Evolutionary conservation across 2,113 vertebrate species (phyloP).

Genomic region (Hippocampus guttulatus): DNA sequence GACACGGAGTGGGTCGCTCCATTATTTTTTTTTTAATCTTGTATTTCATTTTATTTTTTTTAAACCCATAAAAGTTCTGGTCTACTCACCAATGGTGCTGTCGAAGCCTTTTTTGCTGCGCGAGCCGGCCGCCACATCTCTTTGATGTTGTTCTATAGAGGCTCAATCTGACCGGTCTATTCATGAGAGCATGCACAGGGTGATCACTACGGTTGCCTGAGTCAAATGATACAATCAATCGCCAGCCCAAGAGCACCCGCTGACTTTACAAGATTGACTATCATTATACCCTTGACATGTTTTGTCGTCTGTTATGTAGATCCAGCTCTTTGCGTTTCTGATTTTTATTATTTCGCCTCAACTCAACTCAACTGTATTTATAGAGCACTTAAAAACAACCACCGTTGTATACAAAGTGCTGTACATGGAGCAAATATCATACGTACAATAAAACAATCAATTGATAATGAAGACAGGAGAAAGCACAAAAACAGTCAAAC

Average conservation of each 20-base stretch:
- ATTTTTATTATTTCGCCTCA: conserved; percentile 20
- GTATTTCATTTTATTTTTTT: too few relatives aligned
- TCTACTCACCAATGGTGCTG: conserved; percentile 14
- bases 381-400: too few relatives aligned
- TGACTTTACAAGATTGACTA: conserved; percentile 69
- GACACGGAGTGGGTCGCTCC: too few relatives aligned
- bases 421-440: too few relatives aligned
- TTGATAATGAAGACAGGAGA: too few relatives aligned
- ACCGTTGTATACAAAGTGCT: too few relatives aligned
- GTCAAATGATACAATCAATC: conserved; percentile 72
- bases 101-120: conserved; percentile 30
- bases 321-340: conserved; percentile 20
- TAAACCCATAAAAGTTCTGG: conserved; percentile 8
- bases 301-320: conserved; percentile 51
- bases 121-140: conserved; percentile 26
- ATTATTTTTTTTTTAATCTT: too few relatives aligned
- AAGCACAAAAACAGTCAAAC: too few relatives aligned
- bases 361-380: too few relatives aligned
- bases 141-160: conserved; percentile 35
- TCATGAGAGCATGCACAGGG: conserved; percentile 39
- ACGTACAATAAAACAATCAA: too few relatives aligned
- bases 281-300: conserved; percentile 68
- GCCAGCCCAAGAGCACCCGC: conserved; percentile 69
- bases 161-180: conserved; percentile 37
- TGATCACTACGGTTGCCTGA: conserved; percentile 70